phyloP scores from a whole-genome alignment of 2,113 vertebrate genomes.

The Lampris incognitus region DNA sequence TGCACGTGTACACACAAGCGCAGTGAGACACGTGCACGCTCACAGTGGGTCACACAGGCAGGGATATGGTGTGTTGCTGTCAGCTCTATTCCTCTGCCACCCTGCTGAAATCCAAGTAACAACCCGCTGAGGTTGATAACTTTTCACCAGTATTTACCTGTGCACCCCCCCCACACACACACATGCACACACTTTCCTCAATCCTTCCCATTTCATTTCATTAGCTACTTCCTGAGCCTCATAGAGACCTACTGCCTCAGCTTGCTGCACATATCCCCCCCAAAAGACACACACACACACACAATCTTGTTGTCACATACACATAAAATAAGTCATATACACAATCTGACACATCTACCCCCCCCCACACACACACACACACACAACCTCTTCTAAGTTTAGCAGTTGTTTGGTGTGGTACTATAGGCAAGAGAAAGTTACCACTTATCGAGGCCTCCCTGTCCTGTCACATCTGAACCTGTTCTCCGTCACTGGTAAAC shows the following conservation, averaged over 20 bases:
- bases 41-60: background rate
- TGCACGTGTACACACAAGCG: background rate
- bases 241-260: slow-evolving; percentile 4
- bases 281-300: background rate
- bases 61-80: background rate
- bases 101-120: background rate
- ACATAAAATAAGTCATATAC: background rate
- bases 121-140: background rate
- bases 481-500: background rate
- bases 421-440: background rate
- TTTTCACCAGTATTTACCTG: background rate
- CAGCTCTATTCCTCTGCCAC: no score
- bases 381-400: background rate
- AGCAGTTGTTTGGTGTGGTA: no score
- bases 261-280: background rate
- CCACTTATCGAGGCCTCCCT: background rate
- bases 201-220: slow-evolving; percentile 33
- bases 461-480: background rate
- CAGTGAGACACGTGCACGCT: background rate
- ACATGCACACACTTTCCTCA: background rate
- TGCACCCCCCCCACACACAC: background rate
- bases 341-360: background rate
- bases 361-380: background rate
- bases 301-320: background rate
- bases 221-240: slow-evolving; percentile 25